Base-by-base conservation (phyloP, 2,797 vertebrate genomes). In the Lutjanus argentimaculatus region DNA sequence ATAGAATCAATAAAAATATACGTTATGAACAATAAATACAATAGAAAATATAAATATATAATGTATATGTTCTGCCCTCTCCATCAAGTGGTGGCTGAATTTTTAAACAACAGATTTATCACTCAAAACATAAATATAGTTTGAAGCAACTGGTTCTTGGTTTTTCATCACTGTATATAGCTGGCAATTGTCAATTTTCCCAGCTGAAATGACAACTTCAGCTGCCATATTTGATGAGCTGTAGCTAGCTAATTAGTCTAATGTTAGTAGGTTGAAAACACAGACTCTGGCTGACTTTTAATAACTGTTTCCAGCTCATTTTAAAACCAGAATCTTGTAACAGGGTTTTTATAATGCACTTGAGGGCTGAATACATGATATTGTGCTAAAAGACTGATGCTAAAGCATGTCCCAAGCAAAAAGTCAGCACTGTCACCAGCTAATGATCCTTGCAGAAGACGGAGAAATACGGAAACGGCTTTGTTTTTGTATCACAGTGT, bases 271-370 rank as follows among this genome's bases (percentile, higher is more conserved):
- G 15, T 25, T 65, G 30, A 66, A 51, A 66, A 2, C 3, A 10
- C 15, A 30, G 46, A 19, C 6, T 12, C 22, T n/a, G 11, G 17
- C 36, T 63, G 17, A 61, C 36, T 63, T n/a, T 40, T 7, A 6
- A 40, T 67, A 36, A 36, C 30, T 36, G 30, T 40, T 51, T 66
- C 25, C 16, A 19, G 22, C 46, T 22, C 4, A 3, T 16, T 49
- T 59, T n/a, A 13, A 58, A 59, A 49, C 25, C n/a, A 7, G 25
- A 53, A 57, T 58, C 11, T 58, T 75, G 19, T 49, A 49, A 66
- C 56, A 25, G 22, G 2, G 9, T 58, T 7, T 75, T 49, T 16
- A 22, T 48, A 17, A 49, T 22, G 9, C 16, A 8, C 25, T 52
- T n/a, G 13, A n/a, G 8, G 2, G 25, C 25, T 25, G 25, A 25